phyloP scores from a whole-genome alignment of 2,113 vertebrate species.

The Octodon degus region DNA sequence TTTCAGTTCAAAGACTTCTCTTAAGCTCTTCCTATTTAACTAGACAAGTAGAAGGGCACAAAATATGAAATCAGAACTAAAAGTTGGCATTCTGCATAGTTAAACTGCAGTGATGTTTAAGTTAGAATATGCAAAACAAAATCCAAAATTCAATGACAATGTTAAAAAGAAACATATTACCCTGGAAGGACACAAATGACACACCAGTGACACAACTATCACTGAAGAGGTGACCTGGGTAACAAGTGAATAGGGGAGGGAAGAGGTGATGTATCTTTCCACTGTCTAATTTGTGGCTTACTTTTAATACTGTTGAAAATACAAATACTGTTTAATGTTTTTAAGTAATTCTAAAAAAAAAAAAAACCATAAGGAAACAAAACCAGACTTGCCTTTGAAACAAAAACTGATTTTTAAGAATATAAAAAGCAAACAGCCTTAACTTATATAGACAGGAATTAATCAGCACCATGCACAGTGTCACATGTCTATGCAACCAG shows the following conservation, averaged over 20 bases:
- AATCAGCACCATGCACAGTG: neutral
- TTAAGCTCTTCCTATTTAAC: neutral
- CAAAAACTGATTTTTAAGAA: constrained; percentile 27
- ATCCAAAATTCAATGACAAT: neutral
- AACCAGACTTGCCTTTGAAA: neutral
- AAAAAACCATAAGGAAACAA: neutral
- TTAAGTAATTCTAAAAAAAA: constrained; percentile 10
- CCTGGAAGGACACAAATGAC: neutral
- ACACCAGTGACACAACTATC: neutral
- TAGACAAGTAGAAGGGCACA: neutral
- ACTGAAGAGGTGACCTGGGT: neutral
- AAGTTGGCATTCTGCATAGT: neutral
- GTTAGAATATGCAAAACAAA: constrained; percentile 44
- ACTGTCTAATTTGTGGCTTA: neutral
- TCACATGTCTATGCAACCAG: neutral
- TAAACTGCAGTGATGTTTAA: constrained; percentile 38
- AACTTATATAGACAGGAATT: neutral
- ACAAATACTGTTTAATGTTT: neutral
- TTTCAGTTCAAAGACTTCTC: constrained; percentile 26
- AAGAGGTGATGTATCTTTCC: neutral
- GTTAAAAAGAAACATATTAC: constrained; percentile 19
- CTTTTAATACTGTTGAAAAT: neutral
- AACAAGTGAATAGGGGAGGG: neutral
- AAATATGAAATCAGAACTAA: constrained; percentile 42
- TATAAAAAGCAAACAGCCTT: neutral